phyloP scores from a whole-genome alignment of 2,888 invertebrate species.

The Tridacna crocea region DNA sequence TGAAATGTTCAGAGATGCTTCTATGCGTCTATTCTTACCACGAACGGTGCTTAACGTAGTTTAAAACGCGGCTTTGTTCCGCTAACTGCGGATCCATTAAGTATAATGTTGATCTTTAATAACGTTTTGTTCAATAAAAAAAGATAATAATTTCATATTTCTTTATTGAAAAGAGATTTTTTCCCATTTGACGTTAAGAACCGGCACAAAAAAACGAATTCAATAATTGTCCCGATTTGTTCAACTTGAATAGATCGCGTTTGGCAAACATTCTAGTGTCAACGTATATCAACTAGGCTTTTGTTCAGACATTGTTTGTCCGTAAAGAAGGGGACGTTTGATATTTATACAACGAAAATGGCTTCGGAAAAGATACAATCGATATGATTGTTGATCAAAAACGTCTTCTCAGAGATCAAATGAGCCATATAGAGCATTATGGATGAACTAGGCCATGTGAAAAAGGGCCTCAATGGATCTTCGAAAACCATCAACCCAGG shows the following conservation, averaged over 20 bases:
- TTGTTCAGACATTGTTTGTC: conserved; percentile 11
- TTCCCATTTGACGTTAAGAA: conserved; percentile 12
- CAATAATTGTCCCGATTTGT: conserved; percentile 6
- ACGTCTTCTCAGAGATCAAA: conserved; percentile 23
- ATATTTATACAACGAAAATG: conserved; percentile 22
- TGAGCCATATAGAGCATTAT: conserved; percentile 15
- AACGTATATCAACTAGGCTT: conserved; percentile 12
- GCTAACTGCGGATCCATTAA: background rate
- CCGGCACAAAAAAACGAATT: background rate
- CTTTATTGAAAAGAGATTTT: background rate
- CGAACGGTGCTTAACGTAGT: no score
- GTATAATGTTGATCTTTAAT: conserved; percentile 7
- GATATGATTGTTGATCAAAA: conserved; percentile 21
- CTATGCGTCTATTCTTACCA: no score
- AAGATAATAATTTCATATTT: conserved; percentile 2
- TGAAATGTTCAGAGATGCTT: no score
- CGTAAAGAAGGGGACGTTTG: conserved; percentile 10
- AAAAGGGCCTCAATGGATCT: no score
- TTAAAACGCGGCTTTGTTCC: background rate
- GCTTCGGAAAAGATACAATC: conserved; percentile 9
- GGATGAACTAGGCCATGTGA: conserved; percentile 21
- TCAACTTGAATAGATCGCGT: background rate
- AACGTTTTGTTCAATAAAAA: background rate
- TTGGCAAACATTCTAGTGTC: conserved; percentile 10
- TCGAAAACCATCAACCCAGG: no score